Conservation (phyloP, 1,140 invertebrate genomes). For the Brachionus asplanchnoidis region DNA sequence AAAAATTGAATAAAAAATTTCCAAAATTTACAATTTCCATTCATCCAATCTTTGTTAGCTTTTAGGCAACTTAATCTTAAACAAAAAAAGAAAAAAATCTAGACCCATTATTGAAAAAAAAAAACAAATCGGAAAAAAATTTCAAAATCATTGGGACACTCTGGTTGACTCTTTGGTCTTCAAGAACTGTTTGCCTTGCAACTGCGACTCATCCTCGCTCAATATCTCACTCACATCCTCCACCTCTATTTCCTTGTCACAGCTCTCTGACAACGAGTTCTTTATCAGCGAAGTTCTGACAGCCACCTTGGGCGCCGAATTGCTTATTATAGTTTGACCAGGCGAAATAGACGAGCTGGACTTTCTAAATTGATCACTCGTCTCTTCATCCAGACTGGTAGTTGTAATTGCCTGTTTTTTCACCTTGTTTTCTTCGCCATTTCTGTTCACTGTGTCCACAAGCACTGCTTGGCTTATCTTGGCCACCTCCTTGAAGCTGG, state of each 20-base stretch:
- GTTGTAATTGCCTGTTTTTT: neutral
- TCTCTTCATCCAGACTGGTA: neutral
- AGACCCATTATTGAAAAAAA: neutral
- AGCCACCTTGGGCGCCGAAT: neutral
- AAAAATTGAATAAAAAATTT: neutral
- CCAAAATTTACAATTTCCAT: neutral
- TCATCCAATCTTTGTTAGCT: neutral
- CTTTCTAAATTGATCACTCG: neutral
- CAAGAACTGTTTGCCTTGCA: neutral
- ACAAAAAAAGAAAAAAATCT: neutral
- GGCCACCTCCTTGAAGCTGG: neutral
- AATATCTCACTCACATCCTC: slow-evolving; percentile 32
- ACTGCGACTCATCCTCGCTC: neutral
- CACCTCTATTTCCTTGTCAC: slow-evolving; percentile 15
- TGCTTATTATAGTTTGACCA: neutral
- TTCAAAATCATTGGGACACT: neutral
- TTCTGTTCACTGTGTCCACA: neutral
- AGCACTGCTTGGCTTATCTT: neutral
- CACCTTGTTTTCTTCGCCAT: neutral
- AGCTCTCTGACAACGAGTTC: neutral
- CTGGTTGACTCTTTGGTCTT: neutral
- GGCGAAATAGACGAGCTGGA: neutral
- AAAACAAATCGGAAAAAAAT: neutral
- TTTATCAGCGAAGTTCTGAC: neutral
- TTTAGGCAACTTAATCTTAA: too few relatives aligned